These are phyloP conservation scores for Melanocharis versteri DNA, from an alignment of 2,113 vertebrate genomes.

Conservation along the genomic window DNA sequence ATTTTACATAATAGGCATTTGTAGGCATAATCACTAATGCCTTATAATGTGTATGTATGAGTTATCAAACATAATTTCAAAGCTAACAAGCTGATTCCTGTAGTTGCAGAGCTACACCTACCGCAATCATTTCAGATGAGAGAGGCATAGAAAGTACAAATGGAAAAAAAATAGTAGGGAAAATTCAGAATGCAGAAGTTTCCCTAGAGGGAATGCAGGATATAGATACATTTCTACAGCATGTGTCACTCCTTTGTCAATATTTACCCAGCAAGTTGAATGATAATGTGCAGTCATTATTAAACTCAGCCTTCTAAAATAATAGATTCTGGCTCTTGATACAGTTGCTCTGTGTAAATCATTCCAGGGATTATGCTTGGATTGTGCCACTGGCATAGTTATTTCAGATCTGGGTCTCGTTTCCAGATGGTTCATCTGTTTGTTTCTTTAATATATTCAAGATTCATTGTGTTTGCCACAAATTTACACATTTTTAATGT, in stretches of 20 bases:
- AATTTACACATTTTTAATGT: conserved; percentile 54
- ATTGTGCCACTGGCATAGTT: conserved; percentile 53
- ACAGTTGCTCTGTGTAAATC: conserved; percentile 26
- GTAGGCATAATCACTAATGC: background rate
- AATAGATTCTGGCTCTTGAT: conserved; percentile 23
- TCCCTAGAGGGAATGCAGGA: conserved; percentile 20
- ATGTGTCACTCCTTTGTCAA: conserved; percentile 39
- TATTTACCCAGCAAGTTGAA: conserved; percentile 52
- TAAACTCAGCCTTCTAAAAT: conserved; percentile 11
- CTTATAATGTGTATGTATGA: background rate
- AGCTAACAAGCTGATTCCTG: background rate
- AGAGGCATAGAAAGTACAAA: background rate
- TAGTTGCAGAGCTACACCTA: background rate
- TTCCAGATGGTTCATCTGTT: conserved; percentile 65
- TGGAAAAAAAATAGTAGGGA: background rate
- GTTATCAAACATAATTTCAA: conserved; percentile 20
- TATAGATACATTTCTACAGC: conserved; percentile 14
- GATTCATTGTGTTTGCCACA: conserved; percentile 39
- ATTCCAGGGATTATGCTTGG: background rate
- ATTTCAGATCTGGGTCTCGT: conserved; percentile 5
- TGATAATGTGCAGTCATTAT: conserved; percentile 28
- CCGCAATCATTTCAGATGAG: background rate
- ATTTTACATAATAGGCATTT: conserved; percentile 22
- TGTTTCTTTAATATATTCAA: conserved; percentile 59
- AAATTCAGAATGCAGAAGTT: conserved; percentile 16